phyloP scores from a whole-genome alignment of 2,888 invertebrate species.

The Ditula angustiorana region DNA sequence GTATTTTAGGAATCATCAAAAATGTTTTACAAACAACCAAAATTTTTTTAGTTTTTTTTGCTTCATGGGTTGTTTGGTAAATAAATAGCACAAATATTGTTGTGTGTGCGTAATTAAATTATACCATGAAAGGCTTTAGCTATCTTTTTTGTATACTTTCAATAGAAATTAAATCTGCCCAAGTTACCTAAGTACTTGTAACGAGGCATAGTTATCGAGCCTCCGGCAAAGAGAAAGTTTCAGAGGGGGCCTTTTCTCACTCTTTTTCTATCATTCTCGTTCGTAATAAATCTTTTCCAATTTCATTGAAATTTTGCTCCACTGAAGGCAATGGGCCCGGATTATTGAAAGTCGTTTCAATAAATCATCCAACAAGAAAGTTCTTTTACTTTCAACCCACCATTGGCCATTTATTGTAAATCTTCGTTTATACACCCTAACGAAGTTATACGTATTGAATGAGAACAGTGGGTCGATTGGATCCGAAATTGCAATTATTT shows the following conservation, averaged over 20 bases:
- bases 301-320: constrained; percentile 57
- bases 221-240: constrained; percentile 41
- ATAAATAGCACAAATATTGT: too few species aligned
- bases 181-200: constrained; percentile 27
- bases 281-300: constrained; percentile 52
- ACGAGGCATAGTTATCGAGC: constrained; percentile 14
- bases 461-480: neutral
- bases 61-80: too few species aligned
- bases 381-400: constrained; percentile 40
- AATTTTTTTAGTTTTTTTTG: too few species aligned
- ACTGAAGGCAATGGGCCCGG: constrained; percentile 48
- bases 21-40: too few species aligned
- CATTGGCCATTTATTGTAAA: constrained; percentile 39
- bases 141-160: neutral
- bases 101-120: too few species aligned
- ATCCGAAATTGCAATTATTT: neutral
- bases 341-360: constrained; percentile 49
- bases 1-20: too few species aligned
- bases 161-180: neutral
- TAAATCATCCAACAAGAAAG: constrained; percentile 57
- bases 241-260: constrained; percentile 44
- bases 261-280: constrained; percentile 43
- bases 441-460: constrained; percentile 21
- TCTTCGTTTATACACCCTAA: constrained; percentile 17
- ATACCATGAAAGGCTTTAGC: neutral